Conservation (phyloP, 2,888 invertebrate genomes). For the Apomyelois bistriatella region DNA sequence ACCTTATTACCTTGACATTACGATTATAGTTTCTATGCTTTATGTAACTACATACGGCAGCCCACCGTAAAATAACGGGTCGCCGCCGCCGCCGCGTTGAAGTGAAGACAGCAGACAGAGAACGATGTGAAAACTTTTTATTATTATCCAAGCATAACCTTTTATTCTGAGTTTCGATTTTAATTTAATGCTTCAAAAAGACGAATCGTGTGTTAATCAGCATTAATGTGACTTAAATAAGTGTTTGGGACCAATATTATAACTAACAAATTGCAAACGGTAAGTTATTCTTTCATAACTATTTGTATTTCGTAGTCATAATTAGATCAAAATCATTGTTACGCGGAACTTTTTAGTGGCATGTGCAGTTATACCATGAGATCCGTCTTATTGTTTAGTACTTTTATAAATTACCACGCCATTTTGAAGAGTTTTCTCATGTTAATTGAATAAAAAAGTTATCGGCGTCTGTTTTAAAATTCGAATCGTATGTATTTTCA, state of each 20-base stretch:
- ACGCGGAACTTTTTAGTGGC: constrained; percentile 54
- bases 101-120: constrained; percentile 14
- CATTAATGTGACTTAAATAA: constrained; percentile 36
- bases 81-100: constrained; percentile 26
- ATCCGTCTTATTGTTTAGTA: constrained; percentile 61
- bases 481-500: constrained; percentile 21
- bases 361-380: constrained; percentile 73
- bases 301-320: constrained; percentile 41
- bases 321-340: constrained; percentile 56
- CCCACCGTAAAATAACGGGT: constrained; percentile 18
- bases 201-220: constrained; percentile 35
- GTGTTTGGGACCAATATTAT: constrained; percentile 26
- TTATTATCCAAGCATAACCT: constrained; percentile 70
- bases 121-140: constrained; percentile 53
- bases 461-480: constrained; percentile 20
- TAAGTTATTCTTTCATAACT: constrained; percentile 62
- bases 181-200: constrained; percentile 53
- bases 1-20: too few species aligned
- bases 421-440: constrained; percentile 49
- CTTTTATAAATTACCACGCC: constrained; percentile 58
- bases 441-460: constrained; percentile 22
- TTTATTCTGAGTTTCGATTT: constrained; percentile 63
- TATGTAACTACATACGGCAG: too few species aligned
- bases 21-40: too few species aligned
- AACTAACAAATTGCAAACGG: constrained; percentile 42